These are phyloP conservation scores for Ylistrum balloti DNA, from an alignment of 1,140 invertebrate genomes.

Conservation along the genomic window DNA sequence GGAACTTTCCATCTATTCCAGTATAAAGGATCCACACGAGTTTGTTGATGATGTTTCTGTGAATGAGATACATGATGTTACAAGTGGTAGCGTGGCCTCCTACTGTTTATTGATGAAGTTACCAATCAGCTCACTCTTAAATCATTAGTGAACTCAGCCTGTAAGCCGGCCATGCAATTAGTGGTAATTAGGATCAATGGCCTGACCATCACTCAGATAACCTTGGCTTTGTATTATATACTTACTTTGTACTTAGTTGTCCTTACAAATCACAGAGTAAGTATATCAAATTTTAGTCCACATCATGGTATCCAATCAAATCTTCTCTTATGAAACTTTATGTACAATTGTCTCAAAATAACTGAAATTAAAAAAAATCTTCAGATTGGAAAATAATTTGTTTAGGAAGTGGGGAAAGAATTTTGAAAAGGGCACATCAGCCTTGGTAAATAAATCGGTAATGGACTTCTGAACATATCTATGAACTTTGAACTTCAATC, in stretches of 20 bases:
- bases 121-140: not conserved
- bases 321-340: not conserved
- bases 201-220: not conserved
- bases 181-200: not conserved
- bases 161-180: not conserved
- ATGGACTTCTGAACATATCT: too few species aligned
- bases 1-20: too few species aligned
- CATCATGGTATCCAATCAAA: not conserved
- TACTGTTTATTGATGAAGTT: not conserved
- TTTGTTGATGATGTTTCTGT: too few species aligned
- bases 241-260: not conserved
- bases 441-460: too few species aligned
- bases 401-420: too few species aligned
- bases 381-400: too few species aligned
- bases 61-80: too few species aligned
- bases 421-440: too few species aligned
- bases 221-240: not conserved
- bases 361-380: too few species aligned
- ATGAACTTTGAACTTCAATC: too few species aligned
- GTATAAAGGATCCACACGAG: too few species aligned
- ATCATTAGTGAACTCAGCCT: not conserved
- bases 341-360: too few species aligned
- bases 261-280: not conserved
- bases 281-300: not conserved
- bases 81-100: not conserved